phyloP scores from a whole-genome alignment of 2,888 invertebrate genomes.

The Leptinotarsa haldemani region DNA sequence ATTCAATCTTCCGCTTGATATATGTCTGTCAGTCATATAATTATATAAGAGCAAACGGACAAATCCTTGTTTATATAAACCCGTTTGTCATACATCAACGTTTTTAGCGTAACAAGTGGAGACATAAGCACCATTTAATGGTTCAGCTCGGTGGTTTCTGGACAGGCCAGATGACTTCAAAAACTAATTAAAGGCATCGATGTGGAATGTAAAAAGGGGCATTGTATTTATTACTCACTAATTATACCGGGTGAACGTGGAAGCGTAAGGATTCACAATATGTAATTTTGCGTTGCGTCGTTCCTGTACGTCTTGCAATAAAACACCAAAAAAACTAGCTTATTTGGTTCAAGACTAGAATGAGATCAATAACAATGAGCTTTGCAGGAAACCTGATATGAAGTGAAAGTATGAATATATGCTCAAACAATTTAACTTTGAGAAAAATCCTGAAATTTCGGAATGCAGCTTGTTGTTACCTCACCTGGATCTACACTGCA shows the following conservation, averaged over 20 bases:
- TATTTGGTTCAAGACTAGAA: too few relatives aligned
- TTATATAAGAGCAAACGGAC: constrained; percentile 47
- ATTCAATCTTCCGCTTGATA: constrained; percentile 41
- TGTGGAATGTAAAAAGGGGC: constrained; percentile 16
- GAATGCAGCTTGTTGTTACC: too few relatives aligned
- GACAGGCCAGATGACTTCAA: constrained; percentile 41
- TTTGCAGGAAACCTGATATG: too few relatives aligned
- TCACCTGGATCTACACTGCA: too few relatives aligned
- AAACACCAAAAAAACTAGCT: too few relatives aligned
- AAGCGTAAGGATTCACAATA: background rate
- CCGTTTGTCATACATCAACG: constrained; percentile 60
- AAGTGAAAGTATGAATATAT: too few relatives aligned
- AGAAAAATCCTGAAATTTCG: too few relatives aligned
- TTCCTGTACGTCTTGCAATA: too few relatives aligned
- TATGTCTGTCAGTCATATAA: constrained; percentile 42
- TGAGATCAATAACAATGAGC: too few relatives aligned
- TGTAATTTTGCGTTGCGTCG: background rate
- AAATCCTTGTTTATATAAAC: constrained; percentile 53
- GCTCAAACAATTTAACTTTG: too few relatives aligned
- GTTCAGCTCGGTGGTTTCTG: constrained; percentile 44
- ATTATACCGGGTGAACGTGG: background rate
- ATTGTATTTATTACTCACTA: constrained; percentile 1
- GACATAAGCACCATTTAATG: constrained; percentile 60
- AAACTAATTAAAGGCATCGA: constrained; percentile 40
- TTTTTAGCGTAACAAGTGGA: constrained; percentile 57